Evolutionary conservation across 1,140 invertebrate genomes (phyloP), one percentile per base, ranked within the genome.

Genomic region (Arctopsyche grandis): DNA sequence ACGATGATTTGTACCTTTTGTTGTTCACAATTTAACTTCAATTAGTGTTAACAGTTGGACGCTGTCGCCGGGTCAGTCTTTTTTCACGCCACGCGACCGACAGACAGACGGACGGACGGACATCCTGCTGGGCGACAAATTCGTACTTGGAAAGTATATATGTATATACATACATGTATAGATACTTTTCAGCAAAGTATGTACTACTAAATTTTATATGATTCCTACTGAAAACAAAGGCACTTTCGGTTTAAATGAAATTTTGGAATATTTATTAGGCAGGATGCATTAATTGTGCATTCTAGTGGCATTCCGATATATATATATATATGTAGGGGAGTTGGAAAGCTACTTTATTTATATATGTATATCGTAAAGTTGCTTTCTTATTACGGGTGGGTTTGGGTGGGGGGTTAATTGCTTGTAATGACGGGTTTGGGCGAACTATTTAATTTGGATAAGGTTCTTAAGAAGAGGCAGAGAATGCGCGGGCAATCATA

Each of bases 1-100:
- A 10, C 44, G 43, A 52, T 79, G 78, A 79, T 76, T 79, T 76
- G 78, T 79, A 69, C 76, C 44, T 79, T 66, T 79, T 69, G 21
- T 43, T 73, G 78, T 79, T 75, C 70, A 66, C 29, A 79, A 52
- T 52, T 75, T 79, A 74, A 46, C 69, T 75, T 79, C 78, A 75
- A 74, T 79, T 79, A 74, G 70, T 60, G 78, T 38, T 79, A 60
- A 63, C 78, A 79, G 69, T 74, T 44, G 52, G 71, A 79, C 58
- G 52, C 43, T 75, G 48, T 79, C 69, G 19, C 16, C 14, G 44
- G 9, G n/a, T 19, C 24, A 38, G 69, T 38, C 22, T 46, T 46
- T 52, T 66, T 66, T 66, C 21, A 60, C 58, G 58, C 10, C 48
- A 38, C 29, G 29, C 29, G 29, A 38, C 29, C 29, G 29, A 38